phyloP scores from a whole-genome alignment of 1,140 invertebrate species.

The Dryas iulia region DNA sequence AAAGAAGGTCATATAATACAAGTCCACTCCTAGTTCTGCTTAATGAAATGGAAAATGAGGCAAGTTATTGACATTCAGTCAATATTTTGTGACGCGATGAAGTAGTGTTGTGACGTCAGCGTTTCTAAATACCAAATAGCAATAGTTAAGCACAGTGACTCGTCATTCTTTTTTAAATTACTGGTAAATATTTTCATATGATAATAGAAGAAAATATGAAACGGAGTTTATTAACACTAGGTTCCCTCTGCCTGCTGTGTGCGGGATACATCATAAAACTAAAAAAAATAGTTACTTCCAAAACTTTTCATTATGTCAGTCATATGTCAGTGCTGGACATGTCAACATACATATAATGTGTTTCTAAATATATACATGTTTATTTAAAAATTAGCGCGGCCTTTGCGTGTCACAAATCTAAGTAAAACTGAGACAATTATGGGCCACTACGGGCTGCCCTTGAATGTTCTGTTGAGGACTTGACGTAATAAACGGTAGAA shows the following conservation, averaged over 20 bases:
- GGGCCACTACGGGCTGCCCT: slow-evolving; percentile 26
- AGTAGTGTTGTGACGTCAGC: background rate
- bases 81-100: background rate
- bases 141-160: too few relatives aligned
- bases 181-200: too few relatives aligned
- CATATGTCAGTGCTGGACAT: background rate
- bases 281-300: too few relatives aligned
- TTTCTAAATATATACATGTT: background rate
- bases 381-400: slow-evolving; percentile 5
- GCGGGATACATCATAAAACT: too few relatives aligned
- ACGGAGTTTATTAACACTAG: too few relatives aligned
- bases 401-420: slow-evolving; percentile 32
- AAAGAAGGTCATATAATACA: background rate
- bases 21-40: background rate
- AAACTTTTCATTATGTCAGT: background rate
- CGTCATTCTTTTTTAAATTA: too few relatives aligned
- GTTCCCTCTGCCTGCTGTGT: too few relatives aligned
- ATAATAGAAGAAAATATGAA: too few relatives aligned
- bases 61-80: background rate
- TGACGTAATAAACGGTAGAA: slow-evolving; percentile 30
- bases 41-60: slow-evolving; percentile 16
- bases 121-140: background rate
- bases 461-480: slow-evolving; percentile 18
- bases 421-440: slow-evolving; percentile 26
- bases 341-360: background rate